Percentiles rank a stretch among this genome's conserved stretches.
Conservation (phyloP, 1,140 invertebrate species). For the Hylaeus volcanicus region DNA sequence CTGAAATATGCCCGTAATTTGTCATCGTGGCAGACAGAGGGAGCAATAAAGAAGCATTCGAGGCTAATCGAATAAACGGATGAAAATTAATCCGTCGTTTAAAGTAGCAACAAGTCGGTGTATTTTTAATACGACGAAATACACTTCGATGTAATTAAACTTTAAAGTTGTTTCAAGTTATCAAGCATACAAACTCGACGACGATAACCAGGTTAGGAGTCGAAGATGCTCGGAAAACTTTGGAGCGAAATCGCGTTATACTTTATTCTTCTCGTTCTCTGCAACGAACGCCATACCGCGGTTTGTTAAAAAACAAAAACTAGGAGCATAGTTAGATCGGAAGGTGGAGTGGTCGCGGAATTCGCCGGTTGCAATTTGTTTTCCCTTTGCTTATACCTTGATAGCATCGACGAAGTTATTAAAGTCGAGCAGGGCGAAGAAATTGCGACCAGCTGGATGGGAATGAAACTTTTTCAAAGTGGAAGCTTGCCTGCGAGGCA, state of each 20-base stretch:
- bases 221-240: not conserved
- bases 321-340: constrained; percentile 1
- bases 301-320: constrained; percentile 19
- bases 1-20: too few relatives aligned
- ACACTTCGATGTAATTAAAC: not conserved
- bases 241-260: not conserved
- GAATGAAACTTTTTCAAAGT: constrained; percentile 18
- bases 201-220: not conserved
- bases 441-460: not conserved
- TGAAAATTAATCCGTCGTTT: not conserved
- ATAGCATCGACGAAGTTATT: constrained; percentile 50
- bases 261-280: not conserved
- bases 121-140: not conserved
- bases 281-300: not conserved
- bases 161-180: not conserved
- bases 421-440: constrained; percentile 13
- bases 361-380: constrained; percentile 44
- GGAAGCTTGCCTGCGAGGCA: not conserved
- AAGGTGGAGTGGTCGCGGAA: constrained; percentile 15
- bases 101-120: not conserved
- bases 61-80: not conserved
- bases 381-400: constrained; percentile 3
- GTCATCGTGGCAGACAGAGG: not conserved
- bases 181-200: not conserved
- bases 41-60: not conserved